These are phyloP conservation scores for Mustela nigripes DNA, from an alignment of 2,113 vertebrate species.

Conservation along the genomic window DNA sequence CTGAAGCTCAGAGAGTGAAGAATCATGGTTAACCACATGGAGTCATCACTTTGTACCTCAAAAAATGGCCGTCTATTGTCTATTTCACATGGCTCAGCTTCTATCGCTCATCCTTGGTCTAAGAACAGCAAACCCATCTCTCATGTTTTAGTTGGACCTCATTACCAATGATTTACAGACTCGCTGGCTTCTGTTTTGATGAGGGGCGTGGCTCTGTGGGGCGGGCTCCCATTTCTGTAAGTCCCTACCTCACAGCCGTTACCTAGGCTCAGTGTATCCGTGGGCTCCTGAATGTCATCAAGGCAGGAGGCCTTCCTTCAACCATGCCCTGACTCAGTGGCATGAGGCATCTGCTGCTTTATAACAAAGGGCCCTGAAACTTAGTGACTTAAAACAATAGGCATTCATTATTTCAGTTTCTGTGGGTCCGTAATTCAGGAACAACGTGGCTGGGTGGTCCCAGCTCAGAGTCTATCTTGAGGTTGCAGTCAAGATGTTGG, in stretches of 20 bases:
- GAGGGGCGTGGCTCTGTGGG: neutral
- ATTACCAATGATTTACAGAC: neutral
- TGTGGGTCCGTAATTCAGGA: neutral
- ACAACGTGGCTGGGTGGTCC: neutral
- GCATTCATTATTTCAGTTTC: neutral
- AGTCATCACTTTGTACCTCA: neutral
- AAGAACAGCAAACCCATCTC: neutral
- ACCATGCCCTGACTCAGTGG: neutral
- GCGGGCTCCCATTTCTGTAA: neutral
- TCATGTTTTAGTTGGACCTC: neutral
- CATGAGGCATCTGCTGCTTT: neutral
- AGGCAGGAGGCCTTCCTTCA: neutral
- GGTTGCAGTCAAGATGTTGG: neutral
- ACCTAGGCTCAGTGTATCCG: fast-evolving
- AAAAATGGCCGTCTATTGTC: neutral
- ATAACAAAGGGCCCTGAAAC: neutral
- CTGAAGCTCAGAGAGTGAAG: neutral
- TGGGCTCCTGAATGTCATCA: neutral
- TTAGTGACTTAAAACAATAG: neutral
- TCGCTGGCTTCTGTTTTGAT: neutral
- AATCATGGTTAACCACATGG: neutral
- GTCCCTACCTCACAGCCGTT: neutral
- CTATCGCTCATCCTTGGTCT: neutral
- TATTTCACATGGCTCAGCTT: neutral
- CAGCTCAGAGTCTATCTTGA: neutral